Evolutionary conservation across 2,888 invertebrate genomes (phyloP).

Genomic region (Mimas tiliae): DNA sequence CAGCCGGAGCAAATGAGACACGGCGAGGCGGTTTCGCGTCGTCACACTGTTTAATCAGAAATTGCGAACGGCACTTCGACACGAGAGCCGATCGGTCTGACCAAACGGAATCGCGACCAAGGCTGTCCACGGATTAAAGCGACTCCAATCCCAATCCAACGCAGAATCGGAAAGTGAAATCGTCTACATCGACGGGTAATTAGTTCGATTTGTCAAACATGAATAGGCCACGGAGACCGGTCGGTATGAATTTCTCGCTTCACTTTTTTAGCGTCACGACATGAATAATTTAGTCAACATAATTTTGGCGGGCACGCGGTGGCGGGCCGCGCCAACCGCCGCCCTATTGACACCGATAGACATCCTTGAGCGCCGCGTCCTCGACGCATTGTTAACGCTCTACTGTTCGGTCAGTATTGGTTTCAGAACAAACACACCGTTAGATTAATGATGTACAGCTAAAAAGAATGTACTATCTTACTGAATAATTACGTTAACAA

Average conservation of each 20-base stretch:
- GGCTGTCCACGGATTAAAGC: slow-evolving; percentile 62
- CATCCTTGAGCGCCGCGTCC: slow-evolving; percentile 52
- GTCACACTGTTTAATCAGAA: slow-evolving; percentile 31
- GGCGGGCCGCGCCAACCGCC: too few relatives aligned
- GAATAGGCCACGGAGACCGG: slow-evolving; percentile 65
- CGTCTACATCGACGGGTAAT: slow-evolving; percentile 62
- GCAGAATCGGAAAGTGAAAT: slow-evolving; percentile 73
- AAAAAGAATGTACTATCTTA: slow-evolving; percentile 46
- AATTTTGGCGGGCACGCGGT: slow-evolving; percentile 55
- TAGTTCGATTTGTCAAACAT: slow-evolving; percentile 64
- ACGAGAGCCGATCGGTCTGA: slow-evolving; percentile 39
- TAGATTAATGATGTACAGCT: slow-evolving; percentile 42
- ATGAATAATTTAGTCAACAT: slow-evolving; percentile 69
- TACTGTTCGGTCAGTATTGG: slow-evolving; percentile 48
- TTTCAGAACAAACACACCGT: slow-evolving; percentile 42
- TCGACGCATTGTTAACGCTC: slow-evolving; percentile 39
- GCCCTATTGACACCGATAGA: slow-evolving; percentile 73
- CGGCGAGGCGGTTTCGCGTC: slow-evolving; percentile 39
- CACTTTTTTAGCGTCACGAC: slow-evolving; percentile 64
- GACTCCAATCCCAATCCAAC: slow-evolving; percentile 42
- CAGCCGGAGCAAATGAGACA: slow-evolving; percentile 56
- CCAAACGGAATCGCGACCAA: slow-evolving; percentile 57
- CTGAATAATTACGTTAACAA: slow-evolving; percentile 45
- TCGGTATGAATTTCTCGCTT: slow-evolving; percentile 60
- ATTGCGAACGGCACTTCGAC: slow-evolving; percentile 25